Evolutionary conservation across 2,113 vertebrate species (phyloP).

Genomic region (Podarcis raffonei): DNA sequence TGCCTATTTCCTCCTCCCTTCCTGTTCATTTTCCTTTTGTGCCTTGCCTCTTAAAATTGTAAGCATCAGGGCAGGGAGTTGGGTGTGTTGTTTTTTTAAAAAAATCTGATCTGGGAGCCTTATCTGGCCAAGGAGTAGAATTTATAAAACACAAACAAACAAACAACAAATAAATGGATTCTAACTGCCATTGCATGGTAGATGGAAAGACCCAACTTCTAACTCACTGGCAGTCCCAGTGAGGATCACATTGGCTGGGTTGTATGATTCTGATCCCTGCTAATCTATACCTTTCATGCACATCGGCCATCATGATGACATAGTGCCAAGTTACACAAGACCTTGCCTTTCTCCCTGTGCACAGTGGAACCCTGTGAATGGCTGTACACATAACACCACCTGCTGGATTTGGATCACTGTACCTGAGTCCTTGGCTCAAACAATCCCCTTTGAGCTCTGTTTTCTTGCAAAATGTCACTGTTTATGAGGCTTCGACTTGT

Average conservation of each 20-base stretch:
- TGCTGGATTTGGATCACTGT: background rate
- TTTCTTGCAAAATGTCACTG: background rate
- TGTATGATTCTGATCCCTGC: background rate
- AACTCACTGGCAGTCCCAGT: background rate
- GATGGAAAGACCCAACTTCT: background rate
- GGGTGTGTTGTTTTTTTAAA: too few relatives aligned
- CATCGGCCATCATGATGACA: background rate
- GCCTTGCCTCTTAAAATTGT: too few relatives aligned
- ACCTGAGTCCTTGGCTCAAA: background rate
- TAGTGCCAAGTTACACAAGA: background rate
- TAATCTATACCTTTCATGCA: background rate
- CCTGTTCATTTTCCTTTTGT: too few relatives aligned
- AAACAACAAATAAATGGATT: background rate
- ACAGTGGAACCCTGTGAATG: background rate
- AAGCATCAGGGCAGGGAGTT: too few relatives aligned
- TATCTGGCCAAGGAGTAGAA: too few relatives aligned
- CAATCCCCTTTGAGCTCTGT: background rate
- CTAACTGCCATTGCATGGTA: background rate
- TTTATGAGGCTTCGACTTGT: background rate
- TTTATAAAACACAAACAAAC: too few relatives aligned
- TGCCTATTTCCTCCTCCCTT: too few relatives aligned
- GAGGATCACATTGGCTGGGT: background rate
- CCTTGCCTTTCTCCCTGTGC: background rate
- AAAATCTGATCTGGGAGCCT: too few relatives aligned
- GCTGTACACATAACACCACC: background rate